Evolutionary conservation across 2,113 vertebrate genomes (phyloP), one percentile per base, ranked within the genome.

Genomic region (Megaceryle torquata): DNA sequence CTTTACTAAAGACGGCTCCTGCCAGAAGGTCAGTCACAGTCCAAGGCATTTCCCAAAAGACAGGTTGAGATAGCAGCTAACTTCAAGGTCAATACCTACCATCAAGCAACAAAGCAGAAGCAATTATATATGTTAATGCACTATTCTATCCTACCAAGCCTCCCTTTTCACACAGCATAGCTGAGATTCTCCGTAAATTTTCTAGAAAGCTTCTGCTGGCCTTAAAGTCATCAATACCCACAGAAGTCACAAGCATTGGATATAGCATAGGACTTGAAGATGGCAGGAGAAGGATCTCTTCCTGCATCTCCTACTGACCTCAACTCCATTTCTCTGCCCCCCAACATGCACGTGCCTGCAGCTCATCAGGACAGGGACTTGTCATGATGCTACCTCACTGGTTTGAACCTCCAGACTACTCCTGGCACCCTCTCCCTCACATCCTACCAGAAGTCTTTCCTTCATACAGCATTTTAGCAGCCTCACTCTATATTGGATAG

Each of bases 301-400:
- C 46, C 68, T 35, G 9, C 9, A 1, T 15, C 26, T 57, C 9
- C 56, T 29, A 4, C n/a, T 11, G 33, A 56, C 33, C 61, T 69
- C 72, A 4, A 13, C 9, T 63, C 37, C 35, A 1, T 1, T 24
- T 5, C 64, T 84, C 64, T 91, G 54, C 2, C 39, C 54, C 54
- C 19, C 44, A 59, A n/a, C 25, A 39, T 0, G 18, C 13, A 63
- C 1, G 0, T 11, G 31, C 25, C 68, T 39, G 29, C 68, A 46
- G 16, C 29, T 51, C 51, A 10, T 16, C 39, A 35, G 24, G 60
- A 56, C 60, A 50, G 64, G 39, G 54, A 65, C 50, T 29, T 13
- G 50, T 11, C 68, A 61, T 3, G 1, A 15, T 2, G 28, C 29
- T 3, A 26, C 60, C 22, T 15, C 17, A 29, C 37, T 0, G 21